phyloP scores from a whole-genome alignment of 2,888 invertebrate species.

The Andrena bucephala region DNA sequence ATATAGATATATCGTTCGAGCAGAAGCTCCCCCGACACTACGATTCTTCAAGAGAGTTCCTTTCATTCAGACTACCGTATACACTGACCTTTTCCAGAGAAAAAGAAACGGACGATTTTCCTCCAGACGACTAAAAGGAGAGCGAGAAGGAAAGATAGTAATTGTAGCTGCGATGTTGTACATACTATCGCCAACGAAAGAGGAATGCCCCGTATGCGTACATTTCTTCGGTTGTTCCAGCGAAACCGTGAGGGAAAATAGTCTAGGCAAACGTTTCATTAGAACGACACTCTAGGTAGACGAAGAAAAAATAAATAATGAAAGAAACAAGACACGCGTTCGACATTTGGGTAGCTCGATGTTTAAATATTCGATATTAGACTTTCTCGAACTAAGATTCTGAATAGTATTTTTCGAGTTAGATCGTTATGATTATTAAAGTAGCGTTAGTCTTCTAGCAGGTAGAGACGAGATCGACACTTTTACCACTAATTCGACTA shows the following conservation, averaged over 20 bases:
- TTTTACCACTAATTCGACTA: constrained; percentile 64
- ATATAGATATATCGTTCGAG: constrained; percentile 38
- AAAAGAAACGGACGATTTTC: constrained; percentile 55
- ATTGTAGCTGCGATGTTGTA: background rate
- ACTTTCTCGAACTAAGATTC: constrained; percentile 69
- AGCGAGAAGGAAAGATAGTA: background rate
- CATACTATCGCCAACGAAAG: constrained; percentile 45
- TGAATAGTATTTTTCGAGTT: constrained; percentile 79
- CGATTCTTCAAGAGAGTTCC: constrained; percentile 68
- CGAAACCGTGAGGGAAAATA: constrained; percentile 36
- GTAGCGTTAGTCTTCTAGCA: constrained; percentile 66
- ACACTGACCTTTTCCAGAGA: constrained; percentile 34
- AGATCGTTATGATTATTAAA: constrained; percentile 70
- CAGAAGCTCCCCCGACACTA: constrained; percentile 49
- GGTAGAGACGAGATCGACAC: constrained; percentile 52
- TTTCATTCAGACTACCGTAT: constrained; percentile 57
- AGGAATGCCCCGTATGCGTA: constrained; percentile 50
- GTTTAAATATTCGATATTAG: constrained; percentile 29
- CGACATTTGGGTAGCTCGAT: constrained; percentile 35
- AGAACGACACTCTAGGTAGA: constrained; percentile 23
- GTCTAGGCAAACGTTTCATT: constrained; percentile 39
- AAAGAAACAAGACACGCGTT: constrained; percentile 33
- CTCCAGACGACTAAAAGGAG: constrained; percentile 23
- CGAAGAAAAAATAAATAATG: background rate
- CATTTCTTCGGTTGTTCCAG: constrained; percentile 43